Conservation (phyloP, 2,113 vertebrate genomes). For the Canis aureus region DNA sequence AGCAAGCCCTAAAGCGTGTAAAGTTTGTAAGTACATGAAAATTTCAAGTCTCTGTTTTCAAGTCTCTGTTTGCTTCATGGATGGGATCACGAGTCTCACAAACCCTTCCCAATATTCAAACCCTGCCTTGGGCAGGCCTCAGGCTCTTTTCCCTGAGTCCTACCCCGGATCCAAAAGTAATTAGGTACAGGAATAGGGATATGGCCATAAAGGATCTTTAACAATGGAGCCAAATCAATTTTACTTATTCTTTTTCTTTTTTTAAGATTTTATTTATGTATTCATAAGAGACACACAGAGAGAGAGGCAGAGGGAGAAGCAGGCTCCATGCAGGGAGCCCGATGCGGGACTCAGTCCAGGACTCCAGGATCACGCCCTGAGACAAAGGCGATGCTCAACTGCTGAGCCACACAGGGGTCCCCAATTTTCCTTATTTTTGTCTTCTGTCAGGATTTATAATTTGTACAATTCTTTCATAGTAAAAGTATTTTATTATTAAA, state of each 20-base stretch:
- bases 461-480: background rate
- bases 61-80: background rate
- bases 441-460: background rate
- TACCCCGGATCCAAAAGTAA: background rate
- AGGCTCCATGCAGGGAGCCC: too few relatives aligned
- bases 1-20: background rate
- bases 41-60: slow-evolving; percentile 19
- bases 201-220: background rate
- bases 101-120: background rate
- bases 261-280: too few relatives aligned
- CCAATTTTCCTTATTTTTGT: slow-evolving; percentile 39
- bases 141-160: background rate
- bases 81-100: background rate
- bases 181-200: background rate
- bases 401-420: too few relatives aligned
- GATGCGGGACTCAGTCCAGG: too few relatives aligned
- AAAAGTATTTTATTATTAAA: slow-evolving; percentile 27
- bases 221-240: background rate
- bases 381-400: too few relatives aligned
- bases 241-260: slow-evolving; percentile 54
- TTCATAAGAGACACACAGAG: too few relatives aligned
- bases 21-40: too few relatives aligned
- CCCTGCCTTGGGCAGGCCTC: background rate
- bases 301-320: too few relatives aligned
- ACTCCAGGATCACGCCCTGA: too few relatives aligned